Evolutionary conservation across 2,888 invertebrate species (phyloP).

Genomic region (Xestobium rufovillosum): DNA sequence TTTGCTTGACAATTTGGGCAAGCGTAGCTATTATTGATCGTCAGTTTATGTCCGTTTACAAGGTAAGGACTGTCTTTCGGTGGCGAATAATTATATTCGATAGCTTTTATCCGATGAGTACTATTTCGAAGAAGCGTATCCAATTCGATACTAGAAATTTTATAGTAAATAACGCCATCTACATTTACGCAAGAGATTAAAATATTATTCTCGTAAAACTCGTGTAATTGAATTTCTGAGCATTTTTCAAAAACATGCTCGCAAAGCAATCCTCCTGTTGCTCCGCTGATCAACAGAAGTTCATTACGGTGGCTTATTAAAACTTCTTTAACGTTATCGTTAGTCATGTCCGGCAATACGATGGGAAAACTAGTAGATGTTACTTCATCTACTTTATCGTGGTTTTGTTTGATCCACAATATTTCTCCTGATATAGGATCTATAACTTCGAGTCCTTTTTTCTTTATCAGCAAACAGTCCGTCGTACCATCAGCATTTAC

Average conservation of each 20-base stretch:
- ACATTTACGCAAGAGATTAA: too few species aligned
- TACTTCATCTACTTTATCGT: constrained; percentile 47
- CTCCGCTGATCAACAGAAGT: constrained; percentile 63
- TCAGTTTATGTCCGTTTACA: constrained; percentile 56
- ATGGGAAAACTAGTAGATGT: constrained; percentile 61
- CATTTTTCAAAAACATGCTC: too few species aligned
- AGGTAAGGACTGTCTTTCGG: constrained; percentile 51
- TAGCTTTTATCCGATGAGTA: constrained; percentile 22
- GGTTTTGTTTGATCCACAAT: constrained; percentile 54
- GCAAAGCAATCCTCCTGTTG: too few species aligned
- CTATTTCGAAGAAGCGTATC: constrained; percentile 19
- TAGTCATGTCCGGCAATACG: constrained; percentile 63
- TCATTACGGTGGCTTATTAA: constrained; percentile 48
- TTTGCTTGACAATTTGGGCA: constrained; percentile 65
- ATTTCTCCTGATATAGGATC: constrained; percentile 55
- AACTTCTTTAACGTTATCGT: constrained; percentile 63
- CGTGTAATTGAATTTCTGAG: constrained; percentile 44
- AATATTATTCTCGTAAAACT: too few species aligned
- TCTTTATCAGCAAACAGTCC: constrained; percentile 69
- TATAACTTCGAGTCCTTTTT: constrained; percentile 57
- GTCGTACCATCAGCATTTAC: constrained; percentile 62
- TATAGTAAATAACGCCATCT: too few species aligned
- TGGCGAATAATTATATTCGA: constrained; percentile 25
- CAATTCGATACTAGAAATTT: constrained; percentile 22
- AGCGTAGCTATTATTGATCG: constrained; percentile 61